These are phyloP conservation scores for Entelurus aequoreus DNA, from an alignment of 2,113 vertebrate species.

Conservation along the genomic window DNA sequence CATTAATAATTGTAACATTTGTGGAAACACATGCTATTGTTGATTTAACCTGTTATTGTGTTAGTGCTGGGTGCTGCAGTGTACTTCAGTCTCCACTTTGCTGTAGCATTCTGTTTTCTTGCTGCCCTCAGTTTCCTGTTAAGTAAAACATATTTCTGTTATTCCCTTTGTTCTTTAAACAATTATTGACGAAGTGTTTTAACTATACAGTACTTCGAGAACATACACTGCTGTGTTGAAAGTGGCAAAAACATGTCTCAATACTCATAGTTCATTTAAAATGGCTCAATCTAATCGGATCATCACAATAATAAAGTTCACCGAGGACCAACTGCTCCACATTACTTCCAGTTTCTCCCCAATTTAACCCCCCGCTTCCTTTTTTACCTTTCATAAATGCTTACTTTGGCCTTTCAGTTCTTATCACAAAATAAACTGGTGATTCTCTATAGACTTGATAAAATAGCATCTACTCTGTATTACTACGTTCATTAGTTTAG, in stretches of 20 bases:
- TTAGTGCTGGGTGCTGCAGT: not conserved
- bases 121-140: too few relatives aligned
- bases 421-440: conserved; percentile 39
- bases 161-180: too few relatives aligned
- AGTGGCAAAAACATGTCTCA: not conserved
- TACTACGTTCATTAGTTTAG: not conserved
- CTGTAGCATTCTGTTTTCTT: too few relatives aligned
- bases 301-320: conserved; percentile 22
- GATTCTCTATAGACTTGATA: conserved; percentile 32
- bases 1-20: too few relatives aligned
- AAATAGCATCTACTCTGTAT: conserved; percentile 18
- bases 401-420: conserved; percentile 47
- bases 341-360: conserved; percentile 6
- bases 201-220: not conserved
- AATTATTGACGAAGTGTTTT: too few relatives aligned
- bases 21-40: not conserved
- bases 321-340: conserved; percentile 14
- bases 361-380: conserved; percentile 28
- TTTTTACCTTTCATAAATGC: conserved; percentile 38
- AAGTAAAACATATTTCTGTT: too few relatives aligned
- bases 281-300: conserved; percentile 7
- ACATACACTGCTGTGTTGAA: not conserved
- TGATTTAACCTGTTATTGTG: not conserved
- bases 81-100: not conserved
- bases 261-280: not conserved